A percentile compares a stretch with the other conserved stretches of the same genome.
These are phyloP conservation scores for Centropyge bicolor DNA, from an alignment of 2,797 vertebrate species.

Conservation along the genomic window DNA sequence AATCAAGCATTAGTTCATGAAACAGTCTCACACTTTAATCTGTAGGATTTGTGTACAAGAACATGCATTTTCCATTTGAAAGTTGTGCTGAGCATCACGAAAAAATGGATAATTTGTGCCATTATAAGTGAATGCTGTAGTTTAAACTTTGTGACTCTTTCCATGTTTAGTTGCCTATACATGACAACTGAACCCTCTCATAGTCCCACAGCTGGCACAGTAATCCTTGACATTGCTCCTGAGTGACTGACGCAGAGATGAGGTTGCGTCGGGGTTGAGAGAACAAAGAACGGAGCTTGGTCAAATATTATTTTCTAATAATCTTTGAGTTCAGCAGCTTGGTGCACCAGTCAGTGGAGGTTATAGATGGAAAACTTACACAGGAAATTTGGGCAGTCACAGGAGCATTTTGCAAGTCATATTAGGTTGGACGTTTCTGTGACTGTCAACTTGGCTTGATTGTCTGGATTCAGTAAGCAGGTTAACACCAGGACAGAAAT, in stretches of 20 bases:
- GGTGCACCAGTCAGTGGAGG: constrained; percentile 7
- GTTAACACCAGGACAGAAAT: constrained; percentile 12
- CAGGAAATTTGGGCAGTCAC: not conserved
- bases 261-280: not conserved
- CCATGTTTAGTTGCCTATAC: constrained; percentile 14
- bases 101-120: too few species aligned
- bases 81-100: too few species aligned
- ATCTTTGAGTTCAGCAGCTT: constrained; percentile 10
- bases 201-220: not conserved
- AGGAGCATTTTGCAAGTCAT: not conserved
- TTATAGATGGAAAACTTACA: not conserved
- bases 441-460: not conserved
- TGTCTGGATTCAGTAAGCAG: constrained; percentile 9
- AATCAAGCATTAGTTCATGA: too few species aligned
- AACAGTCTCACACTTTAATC: too few species aligned
- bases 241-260: constrained; percentile 4
- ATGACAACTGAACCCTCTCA: constrained; percentile 15
- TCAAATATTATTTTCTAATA: not conserved
- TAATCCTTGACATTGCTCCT: constrained; percentile 14
- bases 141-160: too few species aligned
- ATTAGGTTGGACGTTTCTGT: not conserved
- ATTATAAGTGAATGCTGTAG: too few species aligned
- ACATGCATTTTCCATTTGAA: too few species aligned
- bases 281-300: constrained; percentile 12
- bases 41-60: too few species aligned